Evolutionary conservation across 2,113 vertebrate genomes (phyloP).

Genomic region (Apaloderma vittatum): DNA sequence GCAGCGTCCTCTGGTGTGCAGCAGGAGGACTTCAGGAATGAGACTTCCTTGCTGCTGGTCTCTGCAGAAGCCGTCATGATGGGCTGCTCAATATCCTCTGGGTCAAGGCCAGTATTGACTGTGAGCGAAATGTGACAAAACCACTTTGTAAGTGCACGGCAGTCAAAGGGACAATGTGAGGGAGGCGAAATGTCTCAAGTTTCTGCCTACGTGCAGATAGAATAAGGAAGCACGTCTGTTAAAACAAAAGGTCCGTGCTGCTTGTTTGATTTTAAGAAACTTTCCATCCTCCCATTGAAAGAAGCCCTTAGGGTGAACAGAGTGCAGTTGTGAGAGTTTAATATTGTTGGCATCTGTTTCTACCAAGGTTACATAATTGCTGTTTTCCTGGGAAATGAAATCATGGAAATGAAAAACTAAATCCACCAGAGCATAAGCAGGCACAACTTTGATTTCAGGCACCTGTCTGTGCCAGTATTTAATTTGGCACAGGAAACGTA

Average conservation of each 20-base stretch:
- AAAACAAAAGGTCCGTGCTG: slow-evolving; percentile 36
- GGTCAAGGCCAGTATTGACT: not conserved
- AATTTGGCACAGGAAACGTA: slow-evolving; percentile 46
- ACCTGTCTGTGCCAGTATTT: slow-evolving; percentile 64
- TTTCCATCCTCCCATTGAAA: slow-evolving; percentile 67
- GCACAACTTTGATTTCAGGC: slow-evolving; percentile 62
- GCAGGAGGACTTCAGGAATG: not conserved
- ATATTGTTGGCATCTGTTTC: slow-evolving; percentile 35
- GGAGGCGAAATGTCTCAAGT: not conserved
- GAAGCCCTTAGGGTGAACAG: slow-evolving; percentile 18
- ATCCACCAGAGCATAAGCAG: slow-evolving; percentile 27
- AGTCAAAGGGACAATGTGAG: not conserved
- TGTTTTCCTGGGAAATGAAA: slow-evolving; percentile 62
- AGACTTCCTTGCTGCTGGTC: not conserved
- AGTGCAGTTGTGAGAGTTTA: not conserved
- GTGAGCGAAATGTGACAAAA: not conserved
- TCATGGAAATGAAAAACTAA: slow-evolving; percentile 55
- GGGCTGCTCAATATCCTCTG: not conserved
- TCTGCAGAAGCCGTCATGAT: not conserved
- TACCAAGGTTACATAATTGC: slow-evolving; percentile 52
- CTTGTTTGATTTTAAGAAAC: slow-evolving; percentile 67
- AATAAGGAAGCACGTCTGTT: not conserved
- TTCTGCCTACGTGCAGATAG: slow-evolving; percentile 43
- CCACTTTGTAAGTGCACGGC: not conserved
- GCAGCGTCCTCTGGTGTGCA: not conserved